Conservation (phyloP, 2,888 invertebrate species). For the Lepidocyrtoides sp. region DNA sequence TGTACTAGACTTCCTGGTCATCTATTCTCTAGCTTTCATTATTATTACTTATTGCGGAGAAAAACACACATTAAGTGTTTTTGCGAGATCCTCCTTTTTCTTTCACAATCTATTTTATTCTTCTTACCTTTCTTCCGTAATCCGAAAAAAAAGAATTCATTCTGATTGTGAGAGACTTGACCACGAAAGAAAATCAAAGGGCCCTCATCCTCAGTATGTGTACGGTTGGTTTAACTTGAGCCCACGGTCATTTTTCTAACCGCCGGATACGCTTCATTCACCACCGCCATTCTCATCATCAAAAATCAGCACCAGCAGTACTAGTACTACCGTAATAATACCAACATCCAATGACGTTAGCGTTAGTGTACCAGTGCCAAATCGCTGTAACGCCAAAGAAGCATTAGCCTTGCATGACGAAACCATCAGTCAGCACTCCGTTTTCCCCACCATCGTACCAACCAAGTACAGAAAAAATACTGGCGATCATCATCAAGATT, state of each 20-base stretch:
- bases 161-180: not conserved
- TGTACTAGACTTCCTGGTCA: conserved; percentile 67
- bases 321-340: not conserved
- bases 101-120: conserved; percentile 29
- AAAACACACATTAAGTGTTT: conserved; percentile 66
- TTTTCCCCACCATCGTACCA: not conserved
- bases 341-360: conserved; percentile 15
- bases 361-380: conserved; percentile 30
- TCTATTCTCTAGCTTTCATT: conserved; percentile 72
- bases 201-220: conserved; percentile 18
- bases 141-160: conserved; percentile 47
- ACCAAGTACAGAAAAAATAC: conserved; percentile 61
- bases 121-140: conserved; percentile 52
- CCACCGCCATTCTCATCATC: conserved; percentile 67
- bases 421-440: conserved; percentile 69
- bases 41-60: conserved; percentile 62
- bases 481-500: conserved; percentile 66
- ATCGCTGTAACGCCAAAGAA: conserved; percentile 44
- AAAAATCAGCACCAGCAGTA: conserved; percentile 66
- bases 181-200: conserved; percentile 64
- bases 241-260: conserved; percentile 75
- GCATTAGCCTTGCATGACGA: conserved; percentile 66
- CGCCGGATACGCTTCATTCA: conserved; percentile 83
- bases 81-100: not conserved
- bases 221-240: conserved; percentile 76